Conservation (phyloP, 2,113 vertebrate species). For the Chaetura pelagica region DNA sequence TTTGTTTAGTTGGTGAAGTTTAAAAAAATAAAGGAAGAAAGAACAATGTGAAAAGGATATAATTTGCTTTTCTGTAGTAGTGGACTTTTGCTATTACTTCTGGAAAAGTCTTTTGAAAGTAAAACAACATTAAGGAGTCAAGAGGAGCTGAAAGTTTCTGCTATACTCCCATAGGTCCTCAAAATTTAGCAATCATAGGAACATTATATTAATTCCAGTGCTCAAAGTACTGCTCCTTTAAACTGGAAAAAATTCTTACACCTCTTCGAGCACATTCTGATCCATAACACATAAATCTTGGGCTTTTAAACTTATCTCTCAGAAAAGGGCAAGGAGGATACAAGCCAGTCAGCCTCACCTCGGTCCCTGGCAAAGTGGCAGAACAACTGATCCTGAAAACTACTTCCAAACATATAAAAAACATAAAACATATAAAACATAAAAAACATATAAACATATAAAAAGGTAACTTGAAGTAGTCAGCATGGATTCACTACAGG, state of each 20-base stretch:
- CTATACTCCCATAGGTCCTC: fast-evolving
- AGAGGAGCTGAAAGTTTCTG: background rate
- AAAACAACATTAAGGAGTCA: background rate
- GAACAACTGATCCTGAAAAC: background rate
- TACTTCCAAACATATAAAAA: background rate
- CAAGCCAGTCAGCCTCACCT: too few species aligned
- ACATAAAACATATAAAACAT: too few species aligned
- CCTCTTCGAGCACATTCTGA: background rate
- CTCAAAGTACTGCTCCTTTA: background rate
- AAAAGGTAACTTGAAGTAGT: background rate
- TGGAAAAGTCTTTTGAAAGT: background rate
- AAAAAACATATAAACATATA: too few species aligned
- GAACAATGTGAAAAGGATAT: fast-evolving
- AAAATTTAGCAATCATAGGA: background rate
- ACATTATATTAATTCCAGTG: background rate
- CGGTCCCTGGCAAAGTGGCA: background rate
- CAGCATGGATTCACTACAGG: background rate
- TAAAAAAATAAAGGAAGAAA: background rate
- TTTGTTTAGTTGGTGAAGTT: background rate
- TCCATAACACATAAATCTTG: background rate
- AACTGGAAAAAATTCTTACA: background rate
- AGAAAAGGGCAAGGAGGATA: background rate
- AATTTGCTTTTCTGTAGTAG: background rate
- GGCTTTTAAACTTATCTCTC: background rate
- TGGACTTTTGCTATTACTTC: background rate